A percentile compares a stretch with the other conserved stretches of the same genome.
Evolutionary conservation across 2,888 invertebrate genomes (phyloP).

Genomic region (Gastrophysa polygoni): DNA sequence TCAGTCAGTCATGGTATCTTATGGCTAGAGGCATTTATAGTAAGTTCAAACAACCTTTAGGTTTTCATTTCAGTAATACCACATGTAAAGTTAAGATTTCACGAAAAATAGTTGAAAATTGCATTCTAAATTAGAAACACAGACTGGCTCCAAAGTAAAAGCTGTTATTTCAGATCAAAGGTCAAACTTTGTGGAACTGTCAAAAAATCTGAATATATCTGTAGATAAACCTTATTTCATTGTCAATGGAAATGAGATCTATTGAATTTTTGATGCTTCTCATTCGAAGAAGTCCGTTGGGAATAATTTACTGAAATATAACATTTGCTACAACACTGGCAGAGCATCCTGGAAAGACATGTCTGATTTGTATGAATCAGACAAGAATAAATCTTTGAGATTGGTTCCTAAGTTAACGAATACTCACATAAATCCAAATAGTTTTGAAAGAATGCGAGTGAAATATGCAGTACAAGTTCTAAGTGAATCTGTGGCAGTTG

Average conservation of each 20-base stretch:
- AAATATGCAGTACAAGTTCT: slow-evolving; percentile 34
- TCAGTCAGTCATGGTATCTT: slow-evolving; percentile 5
- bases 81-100: neutral
- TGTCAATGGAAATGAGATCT: neutral
- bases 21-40: slow-evolving; percentile 17
- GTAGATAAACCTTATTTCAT: slow-evolving; percentile 9
- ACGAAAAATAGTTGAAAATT: neutral
- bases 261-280: neutral
- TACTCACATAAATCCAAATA: slow-evolving; percentile 29
- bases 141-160: slow-evolving; percentile 5
- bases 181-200: slow-evolving; percentile 23
- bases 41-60: slow-evolving; percentile 17
- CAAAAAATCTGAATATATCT: slow-evolving; percentile 18
- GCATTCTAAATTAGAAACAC: slow-evolving; percentile 6
- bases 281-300: slow-evolving; percentile 23
- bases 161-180: slow-evolving; percentile 20
- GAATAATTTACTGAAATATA: slow-evolving; percentile 29
- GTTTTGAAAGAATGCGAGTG: slow-evolving; percentile 37
- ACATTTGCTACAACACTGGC: slow-evolving; percentile 14
- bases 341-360: slow-evolving; percentile 27
- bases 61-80: slow-evolving; percentile 13
- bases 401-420: slow-evolving; percentile 33
- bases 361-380: slow-evolving; percentile 27
- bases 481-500: slow-evolving; percentile 33
- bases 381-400: slow-evolving; percentile 24